Evolutionary conservation across 2,888 invertebrate genomes (phyloP).

Genomic region (Sialis fuliginosa): DNA sequence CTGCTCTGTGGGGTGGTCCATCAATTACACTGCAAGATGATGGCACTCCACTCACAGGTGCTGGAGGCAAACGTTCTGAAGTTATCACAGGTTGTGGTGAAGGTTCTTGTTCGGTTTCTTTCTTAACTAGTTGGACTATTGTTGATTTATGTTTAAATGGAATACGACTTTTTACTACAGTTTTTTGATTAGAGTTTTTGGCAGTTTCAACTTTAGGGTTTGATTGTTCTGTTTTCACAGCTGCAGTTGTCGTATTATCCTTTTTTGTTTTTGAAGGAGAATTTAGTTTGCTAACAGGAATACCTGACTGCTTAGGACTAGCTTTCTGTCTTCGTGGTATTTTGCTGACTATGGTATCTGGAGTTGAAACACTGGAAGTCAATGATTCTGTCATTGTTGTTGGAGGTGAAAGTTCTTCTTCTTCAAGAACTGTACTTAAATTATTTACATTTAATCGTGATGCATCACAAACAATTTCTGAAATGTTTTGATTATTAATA

Average conservation of each 20-base stretch:
- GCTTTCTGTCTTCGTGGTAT: slow-evolving; percentile 25
- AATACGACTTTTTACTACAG: slow-evolving; percentile 3
- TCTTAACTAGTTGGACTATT: slow-evolving; percentile 3
- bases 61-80: slow-evolving; percentile 22
- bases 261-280: slow-evolving; percentile 6
- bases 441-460: slow-evolving; percentile 19
- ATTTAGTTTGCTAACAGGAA: slow-evolving; percentile 6
- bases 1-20: slow-evolving; percentile 34
- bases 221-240: not conserved
- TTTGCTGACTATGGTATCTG: slow-evolving; percentile 48
- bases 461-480: slow-evolving; percentile 7
- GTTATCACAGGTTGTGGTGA: slow-evolving; percentile 19
- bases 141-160: slow-evolving; percentile 5
- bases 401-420: slow-evolving; percentile 32
- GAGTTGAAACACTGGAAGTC: slow-evolving; percentile 49
- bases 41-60: slow-evolving; percentile 18
- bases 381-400: slow-evolving; percentile 46
- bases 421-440: slow-evolving; percentile 41
- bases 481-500: slow-evolving; percentile 13
- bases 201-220: not conserved
- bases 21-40: slow-evolving; percentile 21
- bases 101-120: slow-evolving; percentile 1
- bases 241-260: slow-evolving; percentile 12
- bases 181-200: no score
- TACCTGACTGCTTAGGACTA: not conserved